Evolutionary conservation across 1,140 invertebrate genomes (phyloP).

Genomic region (Euglossa dilemma): DNA sequence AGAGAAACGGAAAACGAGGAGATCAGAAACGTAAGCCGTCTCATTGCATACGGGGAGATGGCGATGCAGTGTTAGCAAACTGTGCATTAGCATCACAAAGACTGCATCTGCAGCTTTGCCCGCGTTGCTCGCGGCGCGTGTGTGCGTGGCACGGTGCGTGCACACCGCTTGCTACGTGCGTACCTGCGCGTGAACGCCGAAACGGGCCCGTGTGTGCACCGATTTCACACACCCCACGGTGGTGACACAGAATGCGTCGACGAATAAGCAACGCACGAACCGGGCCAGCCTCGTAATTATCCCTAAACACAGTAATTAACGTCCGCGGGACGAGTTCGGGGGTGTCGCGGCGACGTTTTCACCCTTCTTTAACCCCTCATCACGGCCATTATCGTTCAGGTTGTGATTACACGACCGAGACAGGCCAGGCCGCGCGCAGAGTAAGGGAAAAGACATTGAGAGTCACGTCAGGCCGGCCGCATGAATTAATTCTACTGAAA

Average conservation of each 20-base stretch:
- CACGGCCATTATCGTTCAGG: slow-evolving; percentile 62
- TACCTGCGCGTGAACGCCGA: slow-evolving; percentile 16
- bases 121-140: slow-evolving; percentile 47
- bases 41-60: slow-evolving; percentile 23
- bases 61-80: slow-evolving; percentile 59
- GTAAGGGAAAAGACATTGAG: slow-evolving; percentile 22
- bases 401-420: slow-evolving; percentile 61
- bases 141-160: slow-evolving; percentile 26
- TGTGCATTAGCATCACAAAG: slow-evolving; percentile 72
- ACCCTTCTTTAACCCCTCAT: slow-evolving; percentile 67
- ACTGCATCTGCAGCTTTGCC: slow-evolving; percentile 70
- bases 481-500: slow-evolving; percentile 59
- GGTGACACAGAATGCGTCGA: slow-evolving; percentile 53
- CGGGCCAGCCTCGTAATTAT: slow-evolving; percentile 67
- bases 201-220: neutral
- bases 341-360: slow-evolving; percentile 71
- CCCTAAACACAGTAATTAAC: slow-evolving; percentile 77
- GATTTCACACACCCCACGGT: slow-evolving; percentile 16
- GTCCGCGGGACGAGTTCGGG: slow-evolving; percentile 65
- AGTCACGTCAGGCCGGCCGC: slow-evolving; percentile 39
- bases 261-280: slow-evolving; percentile 64
- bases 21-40: slow-evolving; percentile 52
- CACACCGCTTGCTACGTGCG: neutral
- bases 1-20: slow-evolving; percentile 24
- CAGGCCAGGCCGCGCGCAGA: neutral